phyloP scores from a whole-genome alignment of 1,140 invertebrate genomes.

The Parapsyche elsis region DNA sequence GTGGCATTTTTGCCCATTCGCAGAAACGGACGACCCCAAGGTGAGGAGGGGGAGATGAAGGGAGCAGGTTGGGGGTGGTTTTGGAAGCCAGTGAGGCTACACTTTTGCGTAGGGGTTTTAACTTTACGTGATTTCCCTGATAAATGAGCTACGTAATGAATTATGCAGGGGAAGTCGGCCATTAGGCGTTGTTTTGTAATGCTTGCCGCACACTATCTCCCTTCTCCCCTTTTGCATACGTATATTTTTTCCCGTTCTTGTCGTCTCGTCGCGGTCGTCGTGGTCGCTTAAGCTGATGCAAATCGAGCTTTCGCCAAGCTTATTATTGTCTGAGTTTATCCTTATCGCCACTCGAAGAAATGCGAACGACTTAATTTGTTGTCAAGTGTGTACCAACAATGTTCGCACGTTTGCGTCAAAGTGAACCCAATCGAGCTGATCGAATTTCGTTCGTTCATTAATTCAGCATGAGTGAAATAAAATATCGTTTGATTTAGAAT shows the following conservation, averaged over 20 bases:
- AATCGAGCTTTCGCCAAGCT: slow-evolving; percentile 46
- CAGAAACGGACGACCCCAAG: neutral
- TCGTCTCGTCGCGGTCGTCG: slow-evolving; percentile 9
- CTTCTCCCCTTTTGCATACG: slow-evolving; percentile 6
- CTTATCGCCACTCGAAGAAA: too few relatives aligned
- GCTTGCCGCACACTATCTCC: slow-evolving; percentile 31
- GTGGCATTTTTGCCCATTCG: slow-evolving; percentile 16
- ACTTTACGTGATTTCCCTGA: slow-evolving; percentile 56
- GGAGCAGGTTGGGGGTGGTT: neutral
- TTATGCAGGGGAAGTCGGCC: slow-evolving; percentile 55
- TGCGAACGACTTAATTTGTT: too few relatives aligned
- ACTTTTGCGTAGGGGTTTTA: slow-evolving; percentile 43
- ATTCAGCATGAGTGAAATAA: too few relatives aligned
- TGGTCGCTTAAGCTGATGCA: slow-evolving; percentile 48
- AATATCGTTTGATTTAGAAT: too few relatives aligned
- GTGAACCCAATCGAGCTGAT: too few relatives aligned
- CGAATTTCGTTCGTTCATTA: too few relatives aligned
- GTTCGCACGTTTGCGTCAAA: too few relatives aligned
- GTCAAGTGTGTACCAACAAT: too few relatives aligned
- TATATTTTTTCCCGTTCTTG: neutral
- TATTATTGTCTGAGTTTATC: neutral
- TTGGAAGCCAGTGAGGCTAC: neutral
- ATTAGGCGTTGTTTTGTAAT: slow-evolving; percentile 53
- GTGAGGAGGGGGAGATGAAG: neutral
- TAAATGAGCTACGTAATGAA: slow-evolving; percentile 55